Evolutionary conservation across 2,888 invertebrate species (phyloP).

Genomic region (Chrysotoxum bicinctum): DNA sequence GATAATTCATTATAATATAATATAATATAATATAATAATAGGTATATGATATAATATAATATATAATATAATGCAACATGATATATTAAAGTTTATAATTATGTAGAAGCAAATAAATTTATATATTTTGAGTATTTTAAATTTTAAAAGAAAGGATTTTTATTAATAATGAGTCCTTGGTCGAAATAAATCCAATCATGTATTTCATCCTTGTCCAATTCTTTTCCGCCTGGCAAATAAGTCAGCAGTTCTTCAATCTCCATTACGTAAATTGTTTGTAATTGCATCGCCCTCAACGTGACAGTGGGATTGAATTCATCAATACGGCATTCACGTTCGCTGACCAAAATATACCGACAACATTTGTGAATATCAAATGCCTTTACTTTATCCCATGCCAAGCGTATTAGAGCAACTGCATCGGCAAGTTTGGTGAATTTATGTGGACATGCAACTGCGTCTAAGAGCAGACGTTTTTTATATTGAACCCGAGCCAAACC

Average conservation of each 20-base stretch:
- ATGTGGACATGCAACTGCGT: not conserved
- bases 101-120: too few species aligned
- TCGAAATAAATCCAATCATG: not conserved
- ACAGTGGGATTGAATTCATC: not conserved
- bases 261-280: not conserved
- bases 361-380: not conserved
- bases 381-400: not conserved
- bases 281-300: not conserved
- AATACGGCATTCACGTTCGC: not conserved
- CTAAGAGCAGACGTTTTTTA: not conserved
- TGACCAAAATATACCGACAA: not conserved
- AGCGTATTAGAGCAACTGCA: not conserved
- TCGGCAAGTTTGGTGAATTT: not conserved
- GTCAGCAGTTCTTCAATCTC: not conserved
- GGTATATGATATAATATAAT: too few species aligned
- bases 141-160: not conserved
- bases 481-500: not conserved
- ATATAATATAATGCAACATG: too few species aligned
- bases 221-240: not conserved
- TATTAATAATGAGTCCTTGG: not conserved
- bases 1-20: too few species aligned
- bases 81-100: too few species aligned
- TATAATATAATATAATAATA: too few species aligned
- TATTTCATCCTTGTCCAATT: not conserved
- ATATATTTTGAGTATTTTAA: too few species aligned